These are phyloP conservation scores for Patiria miniata DNA, from an alignment of 35 echinoderm and acorn worm species.

Conservation along the genomic window DNA sequence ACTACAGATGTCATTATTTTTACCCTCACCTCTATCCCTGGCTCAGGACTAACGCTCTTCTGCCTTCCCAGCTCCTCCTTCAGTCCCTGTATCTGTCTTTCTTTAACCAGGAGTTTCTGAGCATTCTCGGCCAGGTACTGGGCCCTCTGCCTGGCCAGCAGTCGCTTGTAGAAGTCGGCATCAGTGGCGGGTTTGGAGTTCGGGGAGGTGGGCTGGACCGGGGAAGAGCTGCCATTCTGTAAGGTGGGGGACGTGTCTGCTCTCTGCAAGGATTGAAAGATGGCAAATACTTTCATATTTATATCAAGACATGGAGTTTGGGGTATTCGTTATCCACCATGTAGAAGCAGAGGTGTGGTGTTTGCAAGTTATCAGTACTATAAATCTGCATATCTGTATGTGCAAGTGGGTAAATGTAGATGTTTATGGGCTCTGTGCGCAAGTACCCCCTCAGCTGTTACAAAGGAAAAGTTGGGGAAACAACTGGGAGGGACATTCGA, in stretches of 20 bases:
- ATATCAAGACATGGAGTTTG: too few species aligned
- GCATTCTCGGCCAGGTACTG: constrained; percentile 77
- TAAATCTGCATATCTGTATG: too few species aligned
- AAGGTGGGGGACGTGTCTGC: neutral
- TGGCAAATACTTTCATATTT: too few species aligned
- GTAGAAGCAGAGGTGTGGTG: too few species aligned
- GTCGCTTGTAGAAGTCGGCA: constrained; percentile 46
- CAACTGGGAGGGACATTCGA: too few species aligned
- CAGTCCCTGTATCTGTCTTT: constrained; percentile 47
- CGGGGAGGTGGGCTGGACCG: neutral
- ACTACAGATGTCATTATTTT: too few species aligned
- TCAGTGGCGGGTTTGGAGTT: constrained; percentile 11
- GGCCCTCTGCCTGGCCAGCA: constrained; percentile 61
- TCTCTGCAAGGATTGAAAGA: neutral
- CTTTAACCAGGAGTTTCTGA: constrained; percentile 57
- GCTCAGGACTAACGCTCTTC: neutral
- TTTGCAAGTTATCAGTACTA: too few species aligned
- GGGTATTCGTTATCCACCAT: too few species aligned
- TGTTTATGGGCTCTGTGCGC: too few species aligned
- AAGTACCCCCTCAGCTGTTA: too few species aligned
- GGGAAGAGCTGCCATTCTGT: neutral
- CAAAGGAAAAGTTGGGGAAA: too few species aligned
- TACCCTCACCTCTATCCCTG: neutral
- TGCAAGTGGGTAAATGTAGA: too few species aligned
- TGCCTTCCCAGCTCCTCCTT: constrained; percentile 34